Evolutionary conservation across 1,140 invertebrate species (phyloP), one percentile per base, ranked within the genome.

Genomic region (Coenobita brevimanus): DNA sequence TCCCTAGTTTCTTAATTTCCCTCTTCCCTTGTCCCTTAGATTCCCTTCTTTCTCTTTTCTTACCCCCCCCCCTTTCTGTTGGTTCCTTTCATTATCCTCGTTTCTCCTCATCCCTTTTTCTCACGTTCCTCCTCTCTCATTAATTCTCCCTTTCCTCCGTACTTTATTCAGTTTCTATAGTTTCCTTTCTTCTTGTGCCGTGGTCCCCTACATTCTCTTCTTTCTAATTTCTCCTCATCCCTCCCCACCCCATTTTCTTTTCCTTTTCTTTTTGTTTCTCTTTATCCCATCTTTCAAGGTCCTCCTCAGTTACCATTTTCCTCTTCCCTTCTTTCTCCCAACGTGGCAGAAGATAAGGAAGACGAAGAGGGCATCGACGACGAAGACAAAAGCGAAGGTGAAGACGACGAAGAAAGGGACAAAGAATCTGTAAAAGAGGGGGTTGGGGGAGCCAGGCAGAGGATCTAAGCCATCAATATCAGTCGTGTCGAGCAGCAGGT

Each of bases 41-140:
- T 64, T 64, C 21, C 8, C 8, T 64, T 64, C 21, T 27, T 64
- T 8, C 30, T 4, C 8, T 24, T 36, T 10, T 73, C 27, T 27
- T 30, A 24, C 64, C n/a, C 78, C 24, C 57, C 69, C 80, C n/a
- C 27, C n/a, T n/a, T 82, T 30, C 41, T 15, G 10, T 41, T 82
- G n/a, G n/a, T n/a, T 62, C 30, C 21, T 36, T 41, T 69, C 62
- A 17, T 13, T n/a, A 21, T 13, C 36, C n/a, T 62, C 17, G 8
- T 60, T 15, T 30, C 2, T 60, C 76, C 38, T 33, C 50, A 21
- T 60, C 50, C 36, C 43, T 24, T 4, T 27, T 50, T 78, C 75
- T 36, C 33, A n/a, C 21, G 6, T 50, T 21, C 43, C 38, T 43
- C 1, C 36, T 46, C 73, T 27, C 24, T 24, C 62, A 6, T 30